Base-by-base conservation (phyloP, 1,140 invertebrate species). In the Megathymus violae region DNA sequence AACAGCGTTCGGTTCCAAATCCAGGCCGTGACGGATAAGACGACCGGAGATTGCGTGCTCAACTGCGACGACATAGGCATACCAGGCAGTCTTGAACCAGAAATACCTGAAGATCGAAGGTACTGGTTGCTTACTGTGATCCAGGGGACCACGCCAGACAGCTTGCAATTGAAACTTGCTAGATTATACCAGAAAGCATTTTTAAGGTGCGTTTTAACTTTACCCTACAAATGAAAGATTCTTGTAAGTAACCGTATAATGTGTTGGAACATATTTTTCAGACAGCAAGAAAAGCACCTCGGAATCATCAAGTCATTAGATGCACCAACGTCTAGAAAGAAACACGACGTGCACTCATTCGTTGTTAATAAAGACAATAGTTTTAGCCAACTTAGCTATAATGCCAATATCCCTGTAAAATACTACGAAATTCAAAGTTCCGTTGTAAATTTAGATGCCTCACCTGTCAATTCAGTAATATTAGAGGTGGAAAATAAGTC, bases 41-140 rank as follows among this genome's bases (percentile, higher is more conserved):
- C 82, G 11, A 87, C 85, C 14, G 85, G 88, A 0, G 88, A 91
- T 58, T 91, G 88, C 68, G 67, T 88, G 10, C 67, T 82, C 10
- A 89, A 91, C 62, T 91, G 88, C 41, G 83, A 77, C 6, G 88
- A 85, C 7, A 66, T 69, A 10, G 69, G 72, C 0, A 48, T 69
- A 0, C 88, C 88, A n/a, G 86, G 79, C 16, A 87, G 86, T 38
- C 54, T 91, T 43, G 85, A 87, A 52, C 84, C 85, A 15, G 88
- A 89, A 25, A 85, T 91, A 4, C 88, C 88, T 0, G 88, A 88
- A 6, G 93, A 94, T 74, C 82, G 93, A 43, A 92, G 95, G 16
- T 97, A 96, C 83, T 97, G 96, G 96, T 80, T 97, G 25, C 78
- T 97, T 1, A 97, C 96, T 1, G 95, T 96, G 19, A 92, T 97